phyloP scores from a whole-genome alignment of 2,888 invertebrate genomes.

The Pyrochroa serraticornis region DNA sequence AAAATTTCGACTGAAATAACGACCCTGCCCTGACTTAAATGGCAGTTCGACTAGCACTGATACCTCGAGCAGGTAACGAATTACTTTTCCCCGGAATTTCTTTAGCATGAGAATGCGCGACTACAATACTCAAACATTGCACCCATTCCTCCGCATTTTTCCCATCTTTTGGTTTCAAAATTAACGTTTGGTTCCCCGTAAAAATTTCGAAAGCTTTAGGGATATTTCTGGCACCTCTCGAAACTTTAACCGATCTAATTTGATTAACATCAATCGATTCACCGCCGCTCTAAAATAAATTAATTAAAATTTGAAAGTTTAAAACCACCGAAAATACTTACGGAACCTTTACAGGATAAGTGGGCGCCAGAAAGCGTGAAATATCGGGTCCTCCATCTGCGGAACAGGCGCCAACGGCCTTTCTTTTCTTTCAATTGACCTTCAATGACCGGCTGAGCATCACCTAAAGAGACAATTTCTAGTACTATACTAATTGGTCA shows the following conservation, averaged over 20 bases:
- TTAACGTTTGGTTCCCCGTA: slow-evolving; percentile 89
- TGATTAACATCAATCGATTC: slow-evolving; percentile 90
- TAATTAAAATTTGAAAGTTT: not conserved
- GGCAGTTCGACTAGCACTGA: slow-evolving; percentile 56
- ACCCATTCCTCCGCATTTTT: slow-evolving; percentile 97
- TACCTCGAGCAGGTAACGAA: slow-evolving; percentile 58
- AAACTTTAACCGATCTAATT: slow-evolving; percentile 93
- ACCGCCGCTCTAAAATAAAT: slow-evolving; percentile 73
- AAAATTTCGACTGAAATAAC: slow-evolving; percentile 18
- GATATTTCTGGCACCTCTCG: slow-evolving; percentile 87
- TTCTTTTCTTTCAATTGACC: slow-evolving; percentile 92
- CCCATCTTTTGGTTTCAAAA: slow-evolving; percentile 92
- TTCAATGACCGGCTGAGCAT: slow-evolving; percentile 86
- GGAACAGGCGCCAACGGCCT: slow-evolving; percentile 88
- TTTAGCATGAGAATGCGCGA: slow-evolving; percentile 81
- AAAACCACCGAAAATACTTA: slow-evolving; percentile 58
- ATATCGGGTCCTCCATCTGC: slow-evolving; percentile 91
- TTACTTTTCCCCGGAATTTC: slow-evolving; percentile 61
- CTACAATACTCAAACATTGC: slow-evolving; percentile 90
- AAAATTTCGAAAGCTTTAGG: slow-evolving; percentile 97
- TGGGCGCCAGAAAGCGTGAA: slow-evolving; percentile 93
- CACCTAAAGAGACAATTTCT: slow-evolving; percentile 54
- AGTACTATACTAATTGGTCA: not conserved
- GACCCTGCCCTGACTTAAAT: slow-evolving; percentile 38
- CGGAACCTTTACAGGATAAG: slow-evolving; percentile 83